Evolutionary conservation across 1,140 invertebrate species (phyloP).

Genomic region (Mycetomoellerius zeteki): DNA sequence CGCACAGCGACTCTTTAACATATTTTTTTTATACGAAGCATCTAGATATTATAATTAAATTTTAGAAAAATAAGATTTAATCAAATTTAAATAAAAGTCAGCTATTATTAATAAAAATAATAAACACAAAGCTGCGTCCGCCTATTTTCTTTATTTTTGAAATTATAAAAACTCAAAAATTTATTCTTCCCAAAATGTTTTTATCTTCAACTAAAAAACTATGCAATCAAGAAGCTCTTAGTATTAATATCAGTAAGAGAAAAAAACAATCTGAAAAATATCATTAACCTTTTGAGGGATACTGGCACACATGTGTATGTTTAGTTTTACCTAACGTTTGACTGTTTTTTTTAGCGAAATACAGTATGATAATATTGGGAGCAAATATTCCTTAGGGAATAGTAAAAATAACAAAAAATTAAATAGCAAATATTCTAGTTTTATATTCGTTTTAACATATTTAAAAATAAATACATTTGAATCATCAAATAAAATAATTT

Average conservation of each 20-base stretch:
- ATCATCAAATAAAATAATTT: too few species aligned
- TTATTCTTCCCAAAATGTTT: background rate
- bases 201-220: background rate
- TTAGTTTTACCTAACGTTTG: too few species aligned
- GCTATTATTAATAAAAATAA: background rate
- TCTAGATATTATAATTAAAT: background rate
- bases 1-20: background rate
- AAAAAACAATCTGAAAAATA: background rate
- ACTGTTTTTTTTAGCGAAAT: too few species aligned
- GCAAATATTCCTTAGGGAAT: too few species aligned
- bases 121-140: background rate
- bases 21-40: background rate
- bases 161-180: background rate
- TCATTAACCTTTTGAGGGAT: background rate
- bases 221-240: background rate
- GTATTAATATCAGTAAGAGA: background rate
- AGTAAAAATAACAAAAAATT: too few species aligned
- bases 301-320: too few species aligned
- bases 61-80: background rate
- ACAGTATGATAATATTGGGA: too few species aligned
- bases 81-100: background rate
- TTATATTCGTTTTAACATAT: too few species aligned
- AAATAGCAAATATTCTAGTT: too few species aligned
- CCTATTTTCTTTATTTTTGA: background rate
- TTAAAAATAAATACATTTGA: too few species aligned